Evolutionary conservation across 2,888 invertebrate species (phyloP).

Genomic region (Nymphalis polychloros): DNA sequence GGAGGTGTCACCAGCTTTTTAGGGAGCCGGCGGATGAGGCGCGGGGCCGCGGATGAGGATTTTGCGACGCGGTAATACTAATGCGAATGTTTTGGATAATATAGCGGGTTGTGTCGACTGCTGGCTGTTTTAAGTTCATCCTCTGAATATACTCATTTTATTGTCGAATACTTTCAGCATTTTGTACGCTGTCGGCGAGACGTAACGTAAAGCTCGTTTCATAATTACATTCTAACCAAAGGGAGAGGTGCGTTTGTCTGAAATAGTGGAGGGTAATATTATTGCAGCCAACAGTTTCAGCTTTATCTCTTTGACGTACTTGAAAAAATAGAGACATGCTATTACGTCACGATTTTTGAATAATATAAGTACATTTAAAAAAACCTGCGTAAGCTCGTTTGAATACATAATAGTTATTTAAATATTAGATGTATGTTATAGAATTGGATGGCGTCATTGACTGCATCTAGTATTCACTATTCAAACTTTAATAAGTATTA

Average conservation of each 20-base stretch:
- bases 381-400: too few species aligned
- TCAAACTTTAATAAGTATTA: too few species aligned
- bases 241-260: not conserved
- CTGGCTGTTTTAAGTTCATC: conserved; percentile 1
- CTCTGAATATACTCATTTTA: conserved; percentile 1
- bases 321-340: not conserved
- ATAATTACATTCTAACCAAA: conserved; percentile 5
- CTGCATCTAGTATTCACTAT: not conserved
- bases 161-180: conserved; percentile 12
- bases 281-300: not conserved
- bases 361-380: too few species aligned
- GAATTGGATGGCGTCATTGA: not conserved
- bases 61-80: conserved; percentile 59
- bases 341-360: too few species aligned
- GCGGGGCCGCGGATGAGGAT: conserved; percentile 56
- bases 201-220: conserved; percentile 1
- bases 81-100: conserved; percentile 57
- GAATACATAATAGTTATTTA: too few species aligned
- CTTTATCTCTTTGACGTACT: not conserved
- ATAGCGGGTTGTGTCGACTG: conserved; percentile 8
- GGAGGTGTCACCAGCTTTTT: conserved; percentile 80
- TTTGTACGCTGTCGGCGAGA: not conserved
- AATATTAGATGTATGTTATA: too few species aligned
- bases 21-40: conserved; percentile 63
- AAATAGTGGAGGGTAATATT: not conserved